Conservation (phyloP, 2,797 vertebrate genomes). For the Amblyopsis hoosieri region DNA sequence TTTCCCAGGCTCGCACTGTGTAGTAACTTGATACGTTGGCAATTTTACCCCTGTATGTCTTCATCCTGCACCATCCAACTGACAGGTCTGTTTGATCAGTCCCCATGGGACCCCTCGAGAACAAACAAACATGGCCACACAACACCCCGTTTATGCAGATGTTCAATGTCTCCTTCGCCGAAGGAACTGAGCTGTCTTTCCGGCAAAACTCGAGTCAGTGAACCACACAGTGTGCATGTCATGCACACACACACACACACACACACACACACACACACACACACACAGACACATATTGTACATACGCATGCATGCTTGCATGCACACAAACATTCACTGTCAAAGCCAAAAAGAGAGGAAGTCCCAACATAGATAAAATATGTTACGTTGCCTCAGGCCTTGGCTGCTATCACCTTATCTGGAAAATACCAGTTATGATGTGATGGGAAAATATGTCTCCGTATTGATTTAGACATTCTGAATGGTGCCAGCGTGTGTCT, state of each 20-base stretch:
- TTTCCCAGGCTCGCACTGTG: constrained; percentile 8
- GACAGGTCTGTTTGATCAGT: constrained; percentile 62
- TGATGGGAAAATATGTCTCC: constrained; percentile 36
- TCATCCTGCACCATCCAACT: constrained; percentile 46
- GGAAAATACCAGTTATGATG: constrained; percentile 52
- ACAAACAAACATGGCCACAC: constrained; percentile 56
- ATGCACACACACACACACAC: constrained; percentile 17
- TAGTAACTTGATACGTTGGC: constrained; percentile 12
- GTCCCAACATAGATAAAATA: constrained; percentile 53
- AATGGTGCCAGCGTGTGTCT: constrained; percentile 53
- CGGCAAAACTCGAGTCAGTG: constrained; percentile 47
- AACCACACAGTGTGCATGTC: constrained; percentile 51
- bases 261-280: neutral
- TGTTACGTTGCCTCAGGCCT: constrained; percentile 61
- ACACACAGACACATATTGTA: constrained; percentile 8
- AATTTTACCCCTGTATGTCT: constrained; percentile 31
- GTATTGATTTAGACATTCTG: constrained; percentile 65
- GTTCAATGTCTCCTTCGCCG: constrained; percentile 45
- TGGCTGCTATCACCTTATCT: constrained; percentile 53
- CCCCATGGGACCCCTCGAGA: constrained; percentile 43
- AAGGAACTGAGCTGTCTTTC: constrained; percentile 57
- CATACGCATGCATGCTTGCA: constrained; percentile 13
- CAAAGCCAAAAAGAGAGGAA: constrained; percentile 48
- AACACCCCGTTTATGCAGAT: constrained; percentile 60
- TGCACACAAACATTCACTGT: constrained; percentile 39